These are phyloP conservation scores for Patiria miniata DNA, from an alignment of 35 echinoderm and acorn worm genomes.

Conservation along the genomic window DNA sequence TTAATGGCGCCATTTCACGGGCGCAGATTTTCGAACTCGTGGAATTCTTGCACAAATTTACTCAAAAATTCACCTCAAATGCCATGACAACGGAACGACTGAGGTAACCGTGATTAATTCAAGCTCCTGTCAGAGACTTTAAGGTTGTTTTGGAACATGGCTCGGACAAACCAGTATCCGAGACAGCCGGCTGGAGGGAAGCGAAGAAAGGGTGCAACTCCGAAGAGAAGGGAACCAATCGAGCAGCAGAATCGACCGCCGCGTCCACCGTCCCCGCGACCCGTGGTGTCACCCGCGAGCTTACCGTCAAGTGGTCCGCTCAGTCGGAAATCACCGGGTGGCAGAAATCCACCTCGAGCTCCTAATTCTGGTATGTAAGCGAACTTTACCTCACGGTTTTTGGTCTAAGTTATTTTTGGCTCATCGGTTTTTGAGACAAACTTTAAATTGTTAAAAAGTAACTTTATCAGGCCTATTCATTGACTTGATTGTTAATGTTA, in stretches of 20 bases:
- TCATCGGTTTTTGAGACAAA: too few relatives aligned
- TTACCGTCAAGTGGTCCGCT: background rate
- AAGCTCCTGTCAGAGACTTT: too few relatives aligned
- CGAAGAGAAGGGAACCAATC: background rate
- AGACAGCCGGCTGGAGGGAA: background rate
- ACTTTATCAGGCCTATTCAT: too few relatives aligned
- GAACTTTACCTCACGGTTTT: too few relatives aligned
- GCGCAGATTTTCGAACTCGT: conserved; percentile 14
- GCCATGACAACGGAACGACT: background rate
- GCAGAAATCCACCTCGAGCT: too few relatives aligned
- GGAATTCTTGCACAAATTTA: background rate
- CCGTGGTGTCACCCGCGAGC: background rate
- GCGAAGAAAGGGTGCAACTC: background rate
- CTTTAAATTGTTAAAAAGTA: too few relatives aligned
- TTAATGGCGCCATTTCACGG: background rate
- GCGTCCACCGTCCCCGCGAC: background rate
- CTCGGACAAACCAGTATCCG: background rate
- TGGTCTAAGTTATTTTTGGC: too few relatives aligned
- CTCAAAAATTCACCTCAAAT: background rate
- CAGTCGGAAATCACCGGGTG: background rate
- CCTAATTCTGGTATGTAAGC: too few relatives aligned
- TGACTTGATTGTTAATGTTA: too few relatives aligned
- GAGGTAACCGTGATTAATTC: background rate
- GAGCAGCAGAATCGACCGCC: background rate
- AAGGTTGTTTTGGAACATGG: background rate